A percentile compares a stretch with the other conserved stretches of the same genome.
Evolutionary conservation across 2,888 invertebrate genomes (phyloP).

Genomic region (Campopleginae sp.): DNA sequence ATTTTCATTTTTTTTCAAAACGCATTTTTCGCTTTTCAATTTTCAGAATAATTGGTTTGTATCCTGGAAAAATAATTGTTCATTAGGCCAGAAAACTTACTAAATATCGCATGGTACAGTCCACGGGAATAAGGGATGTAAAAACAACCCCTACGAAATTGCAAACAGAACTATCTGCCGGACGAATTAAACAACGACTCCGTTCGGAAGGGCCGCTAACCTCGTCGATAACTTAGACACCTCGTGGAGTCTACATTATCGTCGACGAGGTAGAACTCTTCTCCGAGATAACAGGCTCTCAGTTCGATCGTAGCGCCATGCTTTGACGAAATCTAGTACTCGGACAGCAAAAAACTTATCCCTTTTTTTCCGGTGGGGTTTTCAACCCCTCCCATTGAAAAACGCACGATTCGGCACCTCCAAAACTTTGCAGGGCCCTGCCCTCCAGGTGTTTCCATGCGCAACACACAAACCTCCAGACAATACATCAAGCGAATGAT

Average conservation of each 20-base stretch:
- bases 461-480: background rate
- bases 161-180: slow-evolving; percentile 78
- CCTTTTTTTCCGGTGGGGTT: slow-evolving; percentile 52
- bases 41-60: background rate
- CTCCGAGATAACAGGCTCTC: slow-evolving; percentile 77
- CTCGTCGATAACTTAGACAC: slow-evolving; percentile 79
- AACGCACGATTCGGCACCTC: background rate
- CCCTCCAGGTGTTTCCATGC: background rate
- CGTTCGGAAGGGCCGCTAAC: slow-evolving; percentile 29
- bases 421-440: background rate
- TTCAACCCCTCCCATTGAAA: slow-evolving; percentile 34
- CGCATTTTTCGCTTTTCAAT: background rate
- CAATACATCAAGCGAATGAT: background rate
- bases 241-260: slow-evolving; percentile 68
- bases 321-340: slow-evolving; percentile 48
- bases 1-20: background rate
- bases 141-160: slow-evolving; percentile 32
- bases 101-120: background rate
- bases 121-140: background rate
- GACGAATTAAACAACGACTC: slow-evolving; percentile 71
- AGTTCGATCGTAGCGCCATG: slow-evolving; percentile 71
- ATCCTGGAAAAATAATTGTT: background rate
- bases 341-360: slow-evolving; percentile 44
- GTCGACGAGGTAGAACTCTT: slow-evolving; percentile 81
- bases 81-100: background rate